Percentiles rank a stretch among this genome's conserved stretches.
phyloP scores from a whole-genome alignment of 2,113 vertebrate species.

The Phalacrocorax aristotelis region DNA sequence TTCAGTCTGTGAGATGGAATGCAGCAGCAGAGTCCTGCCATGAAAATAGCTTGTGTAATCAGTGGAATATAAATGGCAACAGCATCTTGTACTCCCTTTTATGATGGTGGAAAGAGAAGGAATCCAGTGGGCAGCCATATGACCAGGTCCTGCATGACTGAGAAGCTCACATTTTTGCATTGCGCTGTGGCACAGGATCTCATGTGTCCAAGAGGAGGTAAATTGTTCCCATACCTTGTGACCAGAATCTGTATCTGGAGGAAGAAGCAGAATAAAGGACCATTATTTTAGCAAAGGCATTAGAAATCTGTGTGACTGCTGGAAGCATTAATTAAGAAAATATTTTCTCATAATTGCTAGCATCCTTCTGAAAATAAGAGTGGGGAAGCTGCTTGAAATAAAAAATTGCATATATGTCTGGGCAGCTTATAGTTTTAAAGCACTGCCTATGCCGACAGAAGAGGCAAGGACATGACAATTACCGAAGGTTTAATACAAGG shows the following conservation, averaged over 20 bases:
- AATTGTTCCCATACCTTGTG: constrained; percentile 49
- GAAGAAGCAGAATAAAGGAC: constrained; percentile 57
- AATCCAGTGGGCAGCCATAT: constrained; percentile 50
- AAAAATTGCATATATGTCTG: background rate
- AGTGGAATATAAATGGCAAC: constrained; percentile 72
- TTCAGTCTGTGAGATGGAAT: constrained; percentile 46
- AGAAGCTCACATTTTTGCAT: constrained; percentile 64
- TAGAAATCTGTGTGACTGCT: constrained; percentile 57
- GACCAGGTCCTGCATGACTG: constrained; percentile 47
- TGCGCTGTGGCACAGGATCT: constrained; percentile 11
- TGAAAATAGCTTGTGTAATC: constrained; percentile 78
- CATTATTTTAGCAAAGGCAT: constrained; percentile 66
- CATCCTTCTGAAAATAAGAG: constrained; percentile 7
- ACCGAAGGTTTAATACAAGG: background rate
- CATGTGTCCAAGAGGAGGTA: constrained; percentile 16
- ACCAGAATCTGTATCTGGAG: constrained; percentile 43
- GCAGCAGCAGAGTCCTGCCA: constrained; percentile 53
- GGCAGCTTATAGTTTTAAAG: background rate
- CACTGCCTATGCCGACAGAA: background rate
- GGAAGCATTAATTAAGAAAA: constrained; percentile 71
- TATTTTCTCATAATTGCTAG: constrained; percentile 8
- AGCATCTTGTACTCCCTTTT: constrained; percentile 55
- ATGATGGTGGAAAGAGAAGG: constrained; percentile 64
- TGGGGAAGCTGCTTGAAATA: background rate
- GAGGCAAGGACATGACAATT: background rate